Percentiles rank a stretch among this genome's conserved stretches.
Conservation (phyloP, 2,113 vertebrate species). For the Epinephelus moara region DNA sequence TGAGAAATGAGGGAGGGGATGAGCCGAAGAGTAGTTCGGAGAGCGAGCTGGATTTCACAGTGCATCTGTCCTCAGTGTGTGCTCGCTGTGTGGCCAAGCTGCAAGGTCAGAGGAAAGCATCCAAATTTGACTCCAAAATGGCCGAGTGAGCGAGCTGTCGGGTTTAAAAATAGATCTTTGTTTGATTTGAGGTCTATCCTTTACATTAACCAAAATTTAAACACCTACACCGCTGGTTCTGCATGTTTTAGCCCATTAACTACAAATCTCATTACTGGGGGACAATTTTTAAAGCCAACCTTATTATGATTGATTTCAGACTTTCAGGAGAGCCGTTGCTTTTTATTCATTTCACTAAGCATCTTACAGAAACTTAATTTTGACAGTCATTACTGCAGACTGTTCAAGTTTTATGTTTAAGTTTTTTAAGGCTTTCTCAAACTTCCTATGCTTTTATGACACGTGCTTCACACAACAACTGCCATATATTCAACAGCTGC, state of each 20-base stretch:
- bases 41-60: conserved; percentile 19
- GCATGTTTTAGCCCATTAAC: conserved; percentile 33
- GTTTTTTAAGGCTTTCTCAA: background rate
- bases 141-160: background rate
- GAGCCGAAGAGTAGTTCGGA: background rate
- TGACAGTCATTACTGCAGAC: background rate
- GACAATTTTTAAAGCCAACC: background rate
- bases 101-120: conserved; percentile 32
- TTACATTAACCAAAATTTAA: background rate
- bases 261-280: conserved; percentile 20
- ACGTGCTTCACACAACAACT: too few species aligned
- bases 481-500: too few species aligned
- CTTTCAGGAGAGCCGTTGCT: background rate
- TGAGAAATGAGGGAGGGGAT: conserved; percentile 18
- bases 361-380: conserved; percentile 1
- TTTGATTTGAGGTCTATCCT: background rate
- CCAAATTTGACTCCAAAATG: background rate
- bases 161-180: background rate
- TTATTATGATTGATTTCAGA: conserved; percentile 22
- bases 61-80: conserved; percentile 20
- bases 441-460: background rate
- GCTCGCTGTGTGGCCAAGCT: conserved; percentile 12
- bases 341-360: conserved; percentile 19
- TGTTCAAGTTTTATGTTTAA: background rate
- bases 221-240: background rate